Evolutionary conservation across 2,797 vertebrate genomes (phyloP).

Genomic region (Malacoctenus gilli): DNA sequence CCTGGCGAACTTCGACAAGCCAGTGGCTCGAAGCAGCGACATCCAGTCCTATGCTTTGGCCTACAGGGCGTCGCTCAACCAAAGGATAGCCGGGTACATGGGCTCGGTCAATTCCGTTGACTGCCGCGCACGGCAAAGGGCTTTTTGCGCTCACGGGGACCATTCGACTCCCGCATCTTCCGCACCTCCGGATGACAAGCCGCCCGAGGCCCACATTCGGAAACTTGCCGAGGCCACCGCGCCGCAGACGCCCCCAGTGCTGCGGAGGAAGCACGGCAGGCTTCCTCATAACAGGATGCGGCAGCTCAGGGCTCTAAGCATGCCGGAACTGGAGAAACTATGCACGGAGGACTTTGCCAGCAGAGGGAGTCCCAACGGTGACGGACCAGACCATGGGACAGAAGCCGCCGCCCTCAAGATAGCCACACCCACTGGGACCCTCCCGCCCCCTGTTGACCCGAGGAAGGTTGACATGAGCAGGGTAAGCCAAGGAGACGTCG

Average conservation of each 20-base stretch:
- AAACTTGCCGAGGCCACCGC: constrained; percentile 13
- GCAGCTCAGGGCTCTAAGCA: constrained; percentile 90
- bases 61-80: constrained; percentile 80
- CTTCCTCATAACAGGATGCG: constrained; percentile 84
- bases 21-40: constrained; percentile 79
- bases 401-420: constrained; percentile 13
- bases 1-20: constrained; percentile 88
- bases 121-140: constrained; percentile 74
- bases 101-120: constrained; percentile 64
- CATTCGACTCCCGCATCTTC: constrained; percentile 63
- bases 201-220: constrained; percentile 21
- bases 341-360: constrained; percentile 80
- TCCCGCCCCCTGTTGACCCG: constrained; percentile 11
- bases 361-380: constrained; percentile 39
- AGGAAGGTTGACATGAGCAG: constrained; percentile 34
- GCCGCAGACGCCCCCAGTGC: constrained; percentile 61
- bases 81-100: constrained; percentile 84
- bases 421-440: constrained; percentile 4
- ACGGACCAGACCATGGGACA: constrained; percentile 81
- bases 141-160: constrained; percentile 84
- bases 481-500: constrained; percentile 46
- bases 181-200: constrained; percentile 64
- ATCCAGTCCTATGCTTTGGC: constrained; percentile 75
- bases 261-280: constrained; percentile 73
- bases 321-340: constrained; percentile 93